These are phyloP conservation scores for Castor canadensis DNA, from an alignment of 2,113 vertebrate species.

Conservation along the genomic window DNA sequence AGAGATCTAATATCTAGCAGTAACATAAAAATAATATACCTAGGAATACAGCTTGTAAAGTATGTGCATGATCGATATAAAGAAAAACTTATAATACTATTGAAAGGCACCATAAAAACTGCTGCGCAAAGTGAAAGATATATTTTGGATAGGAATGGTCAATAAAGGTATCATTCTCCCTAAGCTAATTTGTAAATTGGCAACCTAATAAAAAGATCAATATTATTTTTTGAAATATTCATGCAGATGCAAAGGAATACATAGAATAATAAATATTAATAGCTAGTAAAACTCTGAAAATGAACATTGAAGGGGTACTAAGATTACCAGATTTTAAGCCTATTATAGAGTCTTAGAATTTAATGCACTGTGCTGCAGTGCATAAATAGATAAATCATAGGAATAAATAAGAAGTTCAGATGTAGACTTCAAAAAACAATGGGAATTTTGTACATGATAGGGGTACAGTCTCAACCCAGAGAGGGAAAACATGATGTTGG, in stretches of 20 bases:
- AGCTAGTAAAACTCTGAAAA: conserved; percentile 24
- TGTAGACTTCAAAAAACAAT: neutral
- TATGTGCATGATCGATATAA: neutral
- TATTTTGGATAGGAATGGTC: neutral
- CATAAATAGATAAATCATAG: neutral
- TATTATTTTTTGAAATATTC: conserved; percentile 14
- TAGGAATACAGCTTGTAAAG: neutral
- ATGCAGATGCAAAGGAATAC: neutral
- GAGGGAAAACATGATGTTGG: neutral
- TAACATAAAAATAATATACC: neutral
- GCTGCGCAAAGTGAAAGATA: neutral
- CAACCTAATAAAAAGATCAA: conserved; percentile 4
- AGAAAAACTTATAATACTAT: neutral
- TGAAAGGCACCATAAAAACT: neutral
- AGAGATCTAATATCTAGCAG: neutral
- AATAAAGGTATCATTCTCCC: neutral
- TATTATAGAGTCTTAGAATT: neutral
- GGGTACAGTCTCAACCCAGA: neutral
- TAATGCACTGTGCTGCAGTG: neutral
- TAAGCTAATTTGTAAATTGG: conserved; percentile 16
- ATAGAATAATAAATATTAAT: neutral
- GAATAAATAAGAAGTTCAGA: conserved; percentile 6
- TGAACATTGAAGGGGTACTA: neutral
- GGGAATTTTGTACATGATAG: neutral
- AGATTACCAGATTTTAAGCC: neutral